Conservation (phyloP, 2,888 invertebrate genomes). For the Elegia similella region DNA sequence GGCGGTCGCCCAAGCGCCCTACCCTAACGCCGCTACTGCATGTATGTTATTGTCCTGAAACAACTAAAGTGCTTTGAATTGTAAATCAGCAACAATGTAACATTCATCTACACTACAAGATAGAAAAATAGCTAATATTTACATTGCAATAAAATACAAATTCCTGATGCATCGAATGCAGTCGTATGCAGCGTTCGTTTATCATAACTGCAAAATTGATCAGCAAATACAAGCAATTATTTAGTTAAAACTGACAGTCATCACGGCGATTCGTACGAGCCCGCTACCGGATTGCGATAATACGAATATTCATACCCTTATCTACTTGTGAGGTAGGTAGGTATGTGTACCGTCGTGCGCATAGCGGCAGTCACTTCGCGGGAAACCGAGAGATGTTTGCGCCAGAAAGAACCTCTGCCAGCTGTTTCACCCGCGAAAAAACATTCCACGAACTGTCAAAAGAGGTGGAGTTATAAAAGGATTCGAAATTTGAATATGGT, state of each 20-base stretch:
- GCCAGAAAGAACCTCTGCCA: constrained; percentile 29
- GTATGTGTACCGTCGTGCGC: constrained; percentile 51
- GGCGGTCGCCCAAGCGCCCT: no score
- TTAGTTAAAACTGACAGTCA: constrained; percentile 9
- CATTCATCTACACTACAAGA: neutral
- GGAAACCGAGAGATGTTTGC: constrained; percentile 45
- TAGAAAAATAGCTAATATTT: neutral
- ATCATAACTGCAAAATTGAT: constrained; percentile 10
- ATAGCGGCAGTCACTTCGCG: constrained; percentile 55
- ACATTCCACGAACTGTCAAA: constrained; percentile 36
- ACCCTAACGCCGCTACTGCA: no score
- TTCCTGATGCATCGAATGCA: neutral
- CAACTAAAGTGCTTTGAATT: neutral
- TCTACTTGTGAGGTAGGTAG: constrained; percentile 38
- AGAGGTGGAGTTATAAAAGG: constrained; percentile 29
- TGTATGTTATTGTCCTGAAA: neutral
- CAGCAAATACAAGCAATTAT: constrained; percentile 11
- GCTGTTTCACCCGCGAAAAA: constrained; percentile 32
- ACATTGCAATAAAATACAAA: neutral
- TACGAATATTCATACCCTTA: constrained; percentile 20
- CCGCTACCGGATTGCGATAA: neutral
- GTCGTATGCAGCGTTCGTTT: constrained; percentile 3
- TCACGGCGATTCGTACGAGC: constrained; percentile 8
- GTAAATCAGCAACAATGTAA: neutral
- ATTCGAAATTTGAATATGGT: constrained; percentile 56